Evolutionary conservation across 2,113 vertebrate genomes (phyloP), one percentile per base, ranked within the genome.

Genomic region (Chascanopsetta lugubris): DNA sequence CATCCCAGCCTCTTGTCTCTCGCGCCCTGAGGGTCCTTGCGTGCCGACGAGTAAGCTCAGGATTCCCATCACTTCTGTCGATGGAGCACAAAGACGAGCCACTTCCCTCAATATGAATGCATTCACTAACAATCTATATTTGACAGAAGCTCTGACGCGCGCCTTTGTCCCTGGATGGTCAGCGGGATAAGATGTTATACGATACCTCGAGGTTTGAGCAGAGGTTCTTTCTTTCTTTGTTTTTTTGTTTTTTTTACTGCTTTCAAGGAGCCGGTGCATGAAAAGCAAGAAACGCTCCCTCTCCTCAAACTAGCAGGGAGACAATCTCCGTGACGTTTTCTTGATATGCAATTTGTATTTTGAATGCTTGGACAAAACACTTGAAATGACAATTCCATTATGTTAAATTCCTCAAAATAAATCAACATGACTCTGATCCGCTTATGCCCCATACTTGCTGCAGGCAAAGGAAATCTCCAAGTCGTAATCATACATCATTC

Each of bases 121-220:
- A 56, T 75, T 80, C 65, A 54, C 70, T 85, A 46, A 76, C n/a
- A 66, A 82, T 84, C 61, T 63, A 73, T 82, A 85, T 77, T 72
- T 83, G 79, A 85, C 82, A 69, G 63, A 56, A 27, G 60, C 72
- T 72, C 24, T n/a, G 13, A 69, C 65, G 66, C 64, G 73, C 54
- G 61, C 57, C 74, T 77, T 72, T 59, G 65, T 67, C 61, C 59
- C 12, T 38, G 20, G 55, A 61, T 77, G 80, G 83, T 76, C 84
- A 84, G 70, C 40, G 32, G 77, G 63, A 73, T 72, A 56, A 61
- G 63, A 63, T 74, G 67, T 64, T 74, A 72, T 72, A 54, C 79
- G 48, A 61, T 21, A 68, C 67, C 48, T 64, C 10, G 43, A 77
- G 61, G 73, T 40, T 45, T 80, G 45, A 30, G 20, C 53, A 67